phyloP scores from a whole-genome alignment of 2,797 vertebrate genomes.

The Oreonectes daqikongensis region DNA sequence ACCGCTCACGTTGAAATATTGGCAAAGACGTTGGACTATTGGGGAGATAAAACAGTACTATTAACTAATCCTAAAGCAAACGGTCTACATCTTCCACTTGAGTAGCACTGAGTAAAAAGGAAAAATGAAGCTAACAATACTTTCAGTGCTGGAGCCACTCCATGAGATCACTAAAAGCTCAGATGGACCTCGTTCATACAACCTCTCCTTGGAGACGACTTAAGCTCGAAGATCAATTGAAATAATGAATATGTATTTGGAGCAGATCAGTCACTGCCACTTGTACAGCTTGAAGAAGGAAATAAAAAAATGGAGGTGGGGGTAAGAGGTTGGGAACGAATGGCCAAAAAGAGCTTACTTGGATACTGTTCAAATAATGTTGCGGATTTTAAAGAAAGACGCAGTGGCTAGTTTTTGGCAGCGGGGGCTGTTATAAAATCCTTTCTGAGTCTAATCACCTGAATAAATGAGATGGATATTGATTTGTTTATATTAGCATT shows the following conservation, averaged over 20 bases:
- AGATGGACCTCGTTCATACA: not conserved
- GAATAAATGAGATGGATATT: conserved; percentile 68
- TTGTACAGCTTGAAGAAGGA: conserved; percentile 45
- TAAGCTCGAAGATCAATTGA: conserved; percentile 60
- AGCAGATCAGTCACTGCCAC: conserved; percentile 48
- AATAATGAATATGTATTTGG: conserved; percentile 64
- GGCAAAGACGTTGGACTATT: conserved; percentile 1
- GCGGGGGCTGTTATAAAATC: conserved; percentile 53
- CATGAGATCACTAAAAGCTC: conserved; percentile 15
- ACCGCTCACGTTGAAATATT: conserved; percentile 33
- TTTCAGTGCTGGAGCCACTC: conserved; percentile 3
- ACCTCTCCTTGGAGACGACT: conserved; percentile 41
- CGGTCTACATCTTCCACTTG: not conserved
- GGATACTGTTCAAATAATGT: conserved; percentile 54
- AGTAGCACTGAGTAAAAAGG: not conserved
- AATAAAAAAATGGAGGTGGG: conserved; percentile 43
- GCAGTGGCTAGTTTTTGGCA: conserved; percentile 55
- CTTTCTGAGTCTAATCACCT: conserved; percentile 60
- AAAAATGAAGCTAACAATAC: conserved; percentile 17
- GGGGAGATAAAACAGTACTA: conserved; percentile 31
- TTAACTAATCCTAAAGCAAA: conserved; percentile 31
- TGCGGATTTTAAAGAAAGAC: conserved; percentile 32
- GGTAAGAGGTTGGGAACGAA: conserved; percentile 29
- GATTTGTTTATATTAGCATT: conserved; percentile 66
- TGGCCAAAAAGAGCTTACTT: conserved; percentile 48